phyloP scores from a whole-genome alignment of 2,888 invertebrate genomes.

The Fragum sueziense region DNA sequence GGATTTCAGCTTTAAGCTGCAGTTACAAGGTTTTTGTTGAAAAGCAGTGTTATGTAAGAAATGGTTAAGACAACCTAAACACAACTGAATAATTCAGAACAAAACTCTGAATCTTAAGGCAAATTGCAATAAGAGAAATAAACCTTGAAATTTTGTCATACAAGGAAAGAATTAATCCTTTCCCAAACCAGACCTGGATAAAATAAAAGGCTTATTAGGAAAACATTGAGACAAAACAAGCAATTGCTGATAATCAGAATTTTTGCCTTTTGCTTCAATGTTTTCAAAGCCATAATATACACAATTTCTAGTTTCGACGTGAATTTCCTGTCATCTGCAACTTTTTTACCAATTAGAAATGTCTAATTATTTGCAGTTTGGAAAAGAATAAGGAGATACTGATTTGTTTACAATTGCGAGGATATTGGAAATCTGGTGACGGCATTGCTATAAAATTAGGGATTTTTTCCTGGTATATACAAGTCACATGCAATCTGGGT shows the following conservation, averaged over 20 bases:
- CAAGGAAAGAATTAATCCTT: too few relatives aligned
- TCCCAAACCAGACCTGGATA: neutral
- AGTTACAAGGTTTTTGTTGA: too few relatives aligned
- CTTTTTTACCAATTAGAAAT: neutral
- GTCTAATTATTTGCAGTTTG: neutral
- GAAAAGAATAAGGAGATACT: neutral
- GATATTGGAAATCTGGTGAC: slow-evolving; percentile 7
- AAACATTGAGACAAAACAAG: neutral
- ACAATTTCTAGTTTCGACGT: too few relatives aligned
- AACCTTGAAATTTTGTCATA: too few relatives aligned
- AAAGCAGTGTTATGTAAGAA: too few relatives aligned
- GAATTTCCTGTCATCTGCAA: neutral
- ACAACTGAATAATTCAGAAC: too few relatives aligned
- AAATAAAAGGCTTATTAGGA: neutral
- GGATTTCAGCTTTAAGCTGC: too few relatives aligned
- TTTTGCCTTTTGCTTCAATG: neutral
- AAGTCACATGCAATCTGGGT: slow-evolving; percentile 7
- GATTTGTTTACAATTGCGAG: slow-evolving; percentile 3
- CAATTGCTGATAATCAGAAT: neutral
- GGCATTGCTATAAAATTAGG: neutral
- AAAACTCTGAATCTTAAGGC: too few relatives aligned
- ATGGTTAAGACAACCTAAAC: too few relatives aligned
- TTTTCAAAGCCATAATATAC: neutral
- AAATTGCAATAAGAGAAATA: too few relatives aligned
- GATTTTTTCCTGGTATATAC: neutral